phyloP scores from a whole-genome alignment of 1,140 invertebrate genomes.

The Formica exsecta region DNA sequence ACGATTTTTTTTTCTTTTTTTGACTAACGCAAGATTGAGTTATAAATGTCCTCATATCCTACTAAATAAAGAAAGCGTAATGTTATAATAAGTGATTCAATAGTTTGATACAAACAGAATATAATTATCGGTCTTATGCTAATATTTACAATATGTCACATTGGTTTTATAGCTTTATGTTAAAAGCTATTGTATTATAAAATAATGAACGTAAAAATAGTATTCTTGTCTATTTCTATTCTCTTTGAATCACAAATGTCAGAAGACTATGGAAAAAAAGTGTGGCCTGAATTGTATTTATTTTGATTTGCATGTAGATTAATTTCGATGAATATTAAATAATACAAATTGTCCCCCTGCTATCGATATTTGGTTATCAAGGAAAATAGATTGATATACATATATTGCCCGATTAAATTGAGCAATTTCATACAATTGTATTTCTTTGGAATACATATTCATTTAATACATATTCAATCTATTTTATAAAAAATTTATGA shows the following conservation, averaged over 20 bases:
- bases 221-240: conserved; percentile 57
- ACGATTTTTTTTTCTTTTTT: background rate
- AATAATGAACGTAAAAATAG: conserved; percentile 71
- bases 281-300: conserved; percentile 50
- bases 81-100: conserved; percentile 53
- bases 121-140: conserved; percentile 70
- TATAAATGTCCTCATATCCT: conserved; percentile 50
- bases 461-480: background rate
- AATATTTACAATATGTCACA: conserved; percentile 78
- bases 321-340: conserved; percentile 28
- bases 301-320: conserved; percentile 62
- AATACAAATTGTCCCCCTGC: conserved; percentile 37
- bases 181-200: conserved; percentile 74
- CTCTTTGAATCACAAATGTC: conserved; percentile 66
- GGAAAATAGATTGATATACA: background rate
- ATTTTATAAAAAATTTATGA: conserved; percentile 68
- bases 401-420: background rate
- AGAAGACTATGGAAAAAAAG: conserved; percentile 67
- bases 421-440: background rate
- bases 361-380: conserved; percentile 40
- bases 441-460: conserved; percentile 2
- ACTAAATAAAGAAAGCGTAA: conserved; percentile 63
- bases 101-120: conserved; percentile 71
- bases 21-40: conserved; percentile 47
- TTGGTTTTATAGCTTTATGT: conserved; percentile 45